These are phyloP conservation scores for Machaerirhynchus nigripectus DNA, from an alignment of 2,113 vertebrate genomes.

Conservation along the genomic window DNA sequence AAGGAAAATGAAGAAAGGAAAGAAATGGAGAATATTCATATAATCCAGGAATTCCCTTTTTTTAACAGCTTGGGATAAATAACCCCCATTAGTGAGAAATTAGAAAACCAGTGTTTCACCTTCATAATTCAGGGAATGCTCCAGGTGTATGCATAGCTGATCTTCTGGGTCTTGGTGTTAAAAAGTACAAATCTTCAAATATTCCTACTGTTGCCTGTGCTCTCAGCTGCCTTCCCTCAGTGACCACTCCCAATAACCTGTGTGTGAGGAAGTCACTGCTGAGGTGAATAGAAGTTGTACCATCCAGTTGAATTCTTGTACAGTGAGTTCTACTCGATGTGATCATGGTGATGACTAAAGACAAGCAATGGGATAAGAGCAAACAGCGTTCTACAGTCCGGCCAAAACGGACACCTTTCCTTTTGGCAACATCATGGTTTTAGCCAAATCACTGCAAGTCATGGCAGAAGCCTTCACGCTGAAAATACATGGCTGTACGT, in stretches of 20 bases:
- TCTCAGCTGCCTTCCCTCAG: neutral
- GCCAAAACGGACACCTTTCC: neutral
- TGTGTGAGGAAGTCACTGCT: neutral
- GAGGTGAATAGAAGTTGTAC: neutral
- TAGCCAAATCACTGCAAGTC: neutral
- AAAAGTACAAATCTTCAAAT: neutral
- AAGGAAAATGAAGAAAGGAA: too few relatives aligned
- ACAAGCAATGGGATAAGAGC: neutral
- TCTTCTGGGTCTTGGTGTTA: neutral
- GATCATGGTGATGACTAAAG: neutral
- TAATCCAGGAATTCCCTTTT: neutral
- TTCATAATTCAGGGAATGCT: neutral
- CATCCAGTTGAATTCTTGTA: neutral
- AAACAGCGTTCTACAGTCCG: neutral
- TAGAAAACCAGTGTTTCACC: neutral
- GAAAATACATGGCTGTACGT: neutral
- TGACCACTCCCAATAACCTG: neutral
- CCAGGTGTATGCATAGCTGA: neutral
- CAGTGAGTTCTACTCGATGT: neutral
- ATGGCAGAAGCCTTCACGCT: neutral
- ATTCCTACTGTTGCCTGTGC: neutral
- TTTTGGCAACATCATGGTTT: accelerated
- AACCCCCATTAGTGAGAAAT: neutral
- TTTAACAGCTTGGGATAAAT: neutral
- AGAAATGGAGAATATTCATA: neutral